phyloP scores from a whole-genome alignment of 2,113 vertebrate species.

The Potamarius usumacintae region DNA sequence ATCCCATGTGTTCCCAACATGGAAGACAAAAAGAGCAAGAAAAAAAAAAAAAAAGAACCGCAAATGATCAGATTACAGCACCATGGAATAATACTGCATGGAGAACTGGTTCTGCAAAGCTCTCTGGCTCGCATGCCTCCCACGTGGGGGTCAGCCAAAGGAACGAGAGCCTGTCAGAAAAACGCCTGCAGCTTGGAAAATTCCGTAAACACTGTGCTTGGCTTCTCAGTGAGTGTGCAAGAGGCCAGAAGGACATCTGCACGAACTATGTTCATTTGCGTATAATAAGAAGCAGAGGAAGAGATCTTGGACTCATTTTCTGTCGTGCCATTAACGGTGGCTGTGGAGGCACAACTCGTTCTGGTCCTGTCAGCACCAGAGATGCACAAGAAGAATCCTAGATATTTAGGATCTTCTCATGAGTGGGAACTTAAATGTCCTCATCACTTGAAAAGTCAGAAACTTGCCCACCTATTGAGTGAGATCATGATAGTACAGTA shows the following conservation, averaged over 20 bases:
- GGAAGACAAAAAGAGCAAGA: slow-evolving; percentile 23
- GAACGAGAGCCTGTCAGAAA: slow-evolving; percentile 63
- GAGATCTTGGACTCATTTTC: not conserved
- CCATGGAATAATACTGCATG: not conserved
- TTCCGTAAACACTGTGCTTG: slow-evolving; percentile 66
- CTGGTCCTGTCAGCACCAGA: too few relatives aligned
- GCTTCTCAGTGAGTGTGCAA: slow-evolving; percentile 49
- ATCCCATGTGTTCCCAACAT: slow-evolving; percentile 15
- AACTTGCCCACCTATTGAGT: not conserved
- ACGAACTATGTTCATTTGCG: slow-evolving; percentile 25
- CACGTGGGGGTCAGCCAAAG: slow-evolving; percentile 53
- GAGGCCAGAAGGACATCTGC: slow-evolving; percentile 35
- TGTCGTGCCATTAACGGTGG: not conserved
- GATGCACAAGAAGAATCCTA: not conserved
- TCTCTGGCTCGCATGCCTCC: slow-evolving; percentile 43
- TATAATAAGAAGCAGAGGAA: slow-evolving; percentile 39
- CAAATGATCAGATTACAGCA: slow-evolving; percentile 22
- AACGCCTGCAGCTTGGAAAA: slow-evolving; percentile 70
- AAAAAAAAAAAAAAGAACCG: not conserved
- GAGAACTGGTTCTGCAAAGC: slow-evolving; percentile 8
- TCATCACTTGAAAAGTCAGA: not conserved
- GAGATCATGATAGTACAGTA: too few relatives aligned
- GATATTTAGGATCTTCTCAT: not conserved
- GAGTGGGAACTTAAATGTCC: not conserved
- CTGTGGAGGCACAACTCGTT: not conserved